Conservation (phyloP, 2,888 invertebrate species). For the Drosophila fungiperda region DNA sequence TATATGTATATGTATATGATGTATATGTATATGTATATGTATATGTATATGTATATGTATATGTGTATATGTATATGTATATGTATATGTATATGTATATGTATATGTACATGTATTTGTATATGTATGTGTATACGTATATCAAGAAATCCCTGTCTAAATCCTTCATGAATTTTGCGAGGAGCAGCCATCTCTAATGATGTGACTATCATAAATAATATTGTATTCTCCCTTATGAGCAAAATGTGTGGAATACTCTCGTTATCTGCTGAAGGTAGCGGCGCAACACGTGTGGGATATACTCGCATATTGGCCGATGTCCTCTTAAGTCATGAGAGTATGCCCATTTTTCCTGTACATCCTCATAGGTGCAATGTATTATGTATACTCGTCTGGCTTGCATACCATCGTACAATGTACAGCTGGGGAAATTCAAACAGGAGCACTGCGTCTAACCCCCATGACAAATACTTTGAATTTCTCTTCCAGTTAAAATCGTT, state of each 20-base stretch:
- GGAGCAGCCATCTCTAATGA: constrained; percentile 33
- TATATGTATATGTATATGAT: neutral
- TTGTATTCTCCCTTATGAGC: constrained; percentile 17
- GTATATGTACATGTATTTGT: neutral
- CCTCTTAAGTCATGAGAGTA: constrained; percentile 24
- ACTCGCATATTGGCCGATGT: neutral
- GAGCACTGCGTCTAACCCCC: constrained; percentile 1
- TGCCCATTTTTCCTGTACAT: constrained; percentile 39
- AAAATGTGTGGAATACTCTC: constrained; percentile 15
- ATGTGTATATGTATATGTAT: neutral
- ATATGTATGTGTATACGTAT: neutral
- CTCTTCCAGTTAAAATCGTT: constrained; percentile 8
- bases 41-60: neutral
- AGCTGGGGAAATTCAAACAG: constrained; percentile 37
- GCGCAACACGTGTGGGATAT: constrained; percentile 13
- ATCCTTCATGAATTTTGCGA: neutral
- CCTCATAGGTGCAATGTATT: constrained; percentile 43
- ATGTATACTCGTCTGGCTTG: constrained; percentile 4
- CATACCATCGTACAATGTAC: constrained; percentile 31
- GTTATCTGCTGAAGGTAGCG: constrained; percentile 8
- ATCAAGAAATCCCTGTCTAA: neutral
- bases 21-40: neutral
- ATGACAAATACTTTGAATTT: constrained; percentile 13
- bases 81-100: neutral
- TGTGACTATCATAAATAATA: constrained; percentile 42